Conservation (phyloP, 2,113 vertebrate species). For the Cyprinodon variegatus region DNA sequence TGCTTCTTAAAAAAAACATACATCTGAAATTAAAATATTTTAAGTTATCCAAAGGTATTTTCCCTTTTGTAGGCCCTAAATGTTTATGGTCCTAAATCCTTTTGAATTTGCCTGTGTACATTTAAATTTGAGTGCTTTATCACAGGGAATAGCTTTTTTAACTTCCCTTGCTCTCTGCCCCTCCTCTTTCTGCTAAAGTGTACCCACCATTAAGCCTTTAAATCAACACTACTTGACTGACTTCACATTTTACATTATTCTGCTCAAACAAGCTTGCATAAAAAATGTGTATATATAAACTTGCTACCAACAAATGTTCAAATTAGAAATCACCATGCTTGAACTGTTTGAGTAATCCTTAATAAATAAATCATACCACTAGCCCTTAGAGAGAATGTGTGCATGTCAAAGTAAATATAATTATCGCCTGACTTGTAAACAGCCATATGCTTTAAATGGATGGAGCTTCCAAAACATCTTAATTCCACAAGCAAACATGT, state of each 20-base stretch:
- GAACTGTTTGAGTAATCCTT: background rate
- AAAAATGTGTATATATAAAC: background rate
- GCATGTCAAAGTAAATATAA: background rate
- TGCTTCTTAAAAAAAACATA: no score
- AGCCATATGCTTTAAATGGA: background rate
- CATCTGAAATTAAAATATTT: no score
- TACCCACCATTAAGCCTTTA: constrained; percentile 1
- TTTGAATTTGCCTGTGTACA: background rate
- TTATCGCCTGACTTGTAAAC: background rate
- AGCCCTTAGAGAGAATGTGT: background rate
- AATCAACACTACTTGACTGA: background rate
- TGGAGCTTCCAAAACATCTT: background rate
- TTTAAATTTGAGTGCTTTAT: background rate
- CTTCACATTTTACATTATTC: background rate
- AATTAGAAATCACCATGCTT: background rate
- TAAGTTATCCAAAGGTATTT: background rate
- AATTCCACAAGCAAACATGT: background rate
- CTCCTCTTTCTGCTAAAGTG: background rate
- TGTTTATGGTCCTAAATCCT: background rate
- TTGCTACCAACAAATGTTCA: background rate
- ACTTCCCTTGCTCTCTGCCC: background rate
- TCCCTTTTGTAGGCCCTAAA: background rate
- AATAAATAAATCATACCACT: background rate
- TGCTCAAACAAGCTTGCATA: background rate
- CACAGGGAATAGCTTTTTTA: background rate